Conservation (phyloP, 2,888 invertebrate genomes). For the Antitype chi region DNA sequence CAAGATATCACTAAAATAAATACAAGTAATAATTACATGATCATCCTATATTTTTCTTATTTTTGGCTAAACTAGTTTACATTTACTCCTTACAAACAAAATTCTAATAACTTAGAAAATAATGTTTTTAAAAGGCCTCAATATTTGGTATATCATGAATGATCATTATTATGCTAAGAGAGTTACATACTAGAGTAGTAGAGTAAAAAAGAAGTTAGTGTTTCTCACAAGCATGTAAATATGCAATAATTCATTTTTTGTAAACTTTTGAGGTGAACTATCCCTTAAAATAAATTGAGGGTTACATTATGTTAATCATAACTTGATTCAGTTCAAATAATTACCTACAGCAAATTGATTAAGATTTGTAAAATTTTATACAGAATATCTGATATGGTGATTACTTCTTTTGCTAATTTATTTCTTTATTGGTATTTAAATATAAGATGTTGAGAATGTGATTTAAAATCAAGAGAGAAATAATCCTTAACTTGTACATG, state of each 20-base stretch:
- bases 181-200: conserved; percentile 20
- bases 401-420: conserved; percentile 1
- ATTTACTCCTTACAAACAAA: conserved; percentile 46
- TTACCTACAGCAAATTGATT: neutral
- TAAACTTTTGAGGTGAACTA: conserved; percentile 89
- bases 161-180: conserved; percentile 44
- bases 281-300: conserved; percentile 84
- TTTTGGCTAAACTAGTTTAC: conserved; percentile 46
- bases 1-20: conserved; percentile 38
- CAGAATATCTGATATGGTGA: neutral
- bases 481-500: neutral
- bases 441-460: neutral
- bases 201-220: conserved; percentile 16
- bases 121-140: conserved; percentile 83
- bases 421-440: neutral
- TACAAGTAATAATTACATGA: conserved; percentile 25
- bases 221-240: conserved; percentile 44
- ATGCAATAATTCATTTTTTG: conserved; percentile 73
- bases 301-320: conserved; percentile 71
- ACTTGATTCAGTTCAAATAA: conserved; percentile 63
- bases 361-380: neutral
- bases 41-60: conserved; percentile 34
- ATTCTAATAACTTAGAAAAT: conserved; percentile 53
- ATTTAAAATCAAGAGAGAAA: neutral
- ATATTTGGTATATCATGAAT: conserved; percentile 74